Base-by-base conservation (phyloP, 2,113 vertebrate genomes). In the Balaenoptera acutorostrata region DNA sequence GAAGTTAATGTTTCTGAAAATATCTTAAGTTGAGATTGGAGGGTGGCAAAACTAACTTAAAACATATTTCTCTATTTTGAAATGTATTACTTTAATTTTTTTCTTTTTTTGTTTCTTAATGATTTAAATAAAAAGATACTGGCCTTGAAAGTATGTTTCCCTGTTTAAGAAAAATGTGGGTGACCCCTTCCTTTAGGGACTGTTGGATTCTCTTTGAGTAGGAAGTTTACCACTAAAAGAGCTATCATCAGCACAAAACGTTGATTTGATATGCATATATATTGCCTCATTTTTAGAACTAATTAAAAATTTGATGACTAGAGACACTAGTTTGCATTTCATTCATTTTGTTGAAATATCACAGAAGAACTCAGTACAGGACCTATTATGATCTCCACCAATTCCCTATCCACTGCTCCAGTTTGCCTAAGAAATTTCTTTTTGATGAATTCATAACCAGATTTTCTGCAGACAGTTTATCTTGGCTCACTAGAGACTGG, bases 1-100 rank as follows among this genome's bases (percentile, higher is more conserved):
- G 93, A 97, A 87, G 97, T 96, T 97, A 88, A 97, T 77, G 21
- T 96, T 98, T 98, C 96, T 97, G 93, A 97, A 96, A 86, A 95
- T 74, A 96, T 96, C 92, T 93, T 69, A 97, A 96, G 81, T 88
- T 98, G 41, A 94, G 46, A 94, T 81, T 85, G 49, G 15, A 89
- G 97, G 9, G 33, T 97, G 39, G 87, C 36, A 98, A 97, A 96
- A 88, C 85, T 96, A 98, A 98, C 80, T 78, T 96, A 97, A 98
- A 97, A 98, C 71, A 97, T 31, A 69, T 29, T 94, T 69, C 81
- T 97, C 39, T 88, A 86, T 97, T 98, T 98, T 90, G 15, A 94
- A 97, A 68, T 63, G 33, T 69, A n/a, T 98, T 98, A 91, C 41
- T 95, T 97, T 97, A 81, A 49, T 36, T 0, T 97, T 97, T 97